phyloP scores from a whole-genome alignment of 1,140 invertebrate genomes.

The Philopotamus ludificatus region DNA sequence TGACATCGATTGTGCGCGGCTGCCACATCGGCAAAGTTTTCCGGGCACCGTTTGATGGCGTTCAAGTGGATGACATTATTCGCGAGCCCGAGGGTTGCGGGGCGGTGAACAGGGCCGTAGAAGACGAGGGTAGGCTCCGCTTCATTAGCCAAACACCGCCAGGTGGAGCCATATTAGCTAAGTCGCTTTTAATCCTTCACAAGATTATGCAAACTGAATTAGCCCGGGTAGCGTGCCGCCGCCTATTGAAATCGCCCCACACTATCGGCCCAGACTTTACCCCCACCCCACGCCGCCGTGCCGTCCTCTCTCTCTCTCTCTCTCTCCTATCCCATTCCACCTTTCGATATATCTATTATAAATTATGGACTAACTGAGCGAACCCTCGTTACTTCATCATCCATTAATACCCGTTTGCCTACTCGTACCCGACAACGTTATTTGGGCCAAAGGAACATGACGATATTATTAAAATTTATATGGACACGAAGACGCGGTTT shows the following conservation, averaged over 20 bases:
- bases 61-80: neutral
- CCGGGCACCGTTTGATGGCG: neutral
- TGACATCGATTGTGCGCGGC: too few relatives aligned
- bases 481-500: too few relatives aligned
- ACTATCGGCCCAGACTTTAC: neutral
- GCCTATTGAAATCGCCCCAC: conserved; percentile 29
- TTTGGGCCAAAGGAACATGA: too few relatives aligned
- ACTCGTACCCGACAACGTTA: too few relatives aligned
- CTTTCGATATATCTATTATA: conserved; percentile 10
- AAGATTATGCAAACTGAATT: conserved; percentile 38
- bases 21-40: neutral
- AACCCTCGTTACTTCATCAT: neutral
- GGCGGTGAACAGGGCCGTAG: too few relatives aligned
- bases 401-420: neutral
- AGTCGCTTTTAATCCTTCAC: conserved; percentile 28
- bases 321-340: too few relatives aligned
- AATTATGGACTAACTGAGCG: conserved; percentile 7
- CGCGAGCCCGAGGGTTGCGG: too few relatives aligned
- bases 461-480: too few relatives aligned
- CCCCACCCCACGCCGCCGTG: neutral
- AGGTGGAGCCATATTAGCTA: conserved; percentile 15
- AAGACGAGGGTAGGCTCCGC: conserved; percentile 3
- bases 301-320: too few relatives aligned
- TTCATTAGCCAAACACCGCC: conserved; percentile 10
- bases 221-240: conserved; percentile 12